Evolutionary conservation across 2,113 vertebrate genomes (phyloP).

Genomic region (Brevimyrus niger): DNA sequence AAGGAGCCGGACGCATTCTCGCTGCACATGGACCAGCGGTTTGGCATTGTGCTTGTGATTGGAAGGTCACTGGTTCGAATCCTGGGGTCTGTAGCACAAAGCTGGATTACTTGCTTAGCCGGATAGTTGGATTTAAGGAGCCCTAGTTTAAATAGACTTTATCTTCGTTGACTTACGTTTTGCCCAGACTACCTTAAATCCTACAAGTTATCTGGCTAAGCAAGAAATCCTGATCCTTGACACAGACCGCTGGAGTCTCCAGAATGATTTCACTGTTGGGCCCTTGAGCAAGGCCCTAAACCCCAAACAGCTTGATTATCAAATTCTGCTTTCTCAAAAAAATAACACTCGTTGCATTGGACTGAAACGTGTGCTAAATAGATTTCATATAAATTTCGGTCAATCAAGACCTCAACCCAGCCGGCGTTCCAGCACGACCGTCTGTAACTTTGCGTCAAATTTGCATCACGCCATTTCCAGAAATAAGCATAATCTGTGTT

Average conservation of each 20-base stretch:
- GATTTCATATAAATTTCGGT: neutral
- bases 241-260: neutral
- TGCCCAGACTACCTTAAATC: neutral
- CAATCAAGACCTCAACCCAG: neutral
- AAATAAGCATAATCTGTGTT: neutral
- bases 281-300: neutral
- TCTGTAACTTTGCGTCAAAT: neutral
- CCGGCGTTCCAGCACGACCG: neutral
- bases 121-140: neutral
- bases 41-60: neutral
- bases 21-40: too few relatives aligned
- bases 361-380: neutral
- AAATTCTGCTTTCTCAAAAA: neutral
- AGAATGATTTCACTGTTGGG: neutral
- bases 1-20: neutral
- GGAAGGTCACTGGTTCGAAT: neutral
- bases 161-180: neutral
- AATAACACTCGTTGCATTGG: neutral
- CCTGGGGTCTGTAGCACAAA: neutral
- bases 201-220: neutral
- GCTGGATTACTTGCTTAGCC: neutral
- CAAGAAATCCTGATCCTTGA: neutral
- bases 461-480: neutral
- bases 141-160: neutral
- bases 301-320: neutral